Evolutionary conservation across 2,888 invertebrate species (phyloP), one percentile per base, ranked within the genome.

Genomic region (Schizaphis graminum): DNA sequence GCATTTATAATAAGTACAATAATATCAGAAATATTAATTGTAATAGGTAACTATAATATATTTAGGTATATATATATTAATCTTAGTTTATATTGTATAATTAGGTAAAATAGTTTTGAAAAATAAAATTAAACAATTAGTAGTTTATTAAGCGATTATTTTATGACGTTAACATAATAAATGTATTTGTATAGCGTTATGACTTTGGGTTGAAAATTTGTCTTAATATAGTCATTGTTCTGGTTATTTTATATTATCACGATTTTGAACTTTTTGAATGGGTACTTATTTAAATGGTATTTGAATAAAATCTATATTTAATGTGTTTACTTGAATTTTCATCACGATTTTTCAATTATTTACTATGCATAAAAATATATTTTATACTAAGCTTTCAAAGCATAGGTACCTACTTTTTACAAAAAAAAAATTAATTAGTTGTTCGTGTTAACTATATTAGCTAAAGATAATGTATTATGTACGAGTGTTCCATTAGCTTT

Each of bases 211-310:
- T 28, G 4, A 47, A 88, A 67, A 88, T 88, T 41, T 24, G 53
- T 84, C 8, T 41, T 56, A 84, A n/a, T 53, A 47, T 5, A 86
- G 28, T 44, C 86, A 86, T 86, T 44, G 86, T 44, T 77, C 35
- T 47, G 35, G 1, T 56, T 92, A 91, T 56, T 56, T 87, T 92
- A 28, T 11, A 28, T 61, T 53, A 88, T 92, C 87, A 92, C 67
- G 67, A 92, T 88, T 87, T 92, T 87, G 61, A 92, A 87, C 35
- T 61, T 87, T 67, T 61, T 92, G n/a, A n/a, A 57, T 57, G 85
- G 28, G 21, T 86, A 57, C 84, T 85, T 10, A 28, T 16, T 53
- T 56, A 44, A 85, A 85, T 28, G 5, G 47, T 47, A 61, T 61
- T 86, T 56, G 24, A 61, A 91, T 87, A 49, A 92, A 53, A 35